Evolutionary conservation across 2,113 vertebrate genomes (phyloP), one percentile per base, ranked within the genome.

Genomic region (Aegithalos caudatus): DNA sequence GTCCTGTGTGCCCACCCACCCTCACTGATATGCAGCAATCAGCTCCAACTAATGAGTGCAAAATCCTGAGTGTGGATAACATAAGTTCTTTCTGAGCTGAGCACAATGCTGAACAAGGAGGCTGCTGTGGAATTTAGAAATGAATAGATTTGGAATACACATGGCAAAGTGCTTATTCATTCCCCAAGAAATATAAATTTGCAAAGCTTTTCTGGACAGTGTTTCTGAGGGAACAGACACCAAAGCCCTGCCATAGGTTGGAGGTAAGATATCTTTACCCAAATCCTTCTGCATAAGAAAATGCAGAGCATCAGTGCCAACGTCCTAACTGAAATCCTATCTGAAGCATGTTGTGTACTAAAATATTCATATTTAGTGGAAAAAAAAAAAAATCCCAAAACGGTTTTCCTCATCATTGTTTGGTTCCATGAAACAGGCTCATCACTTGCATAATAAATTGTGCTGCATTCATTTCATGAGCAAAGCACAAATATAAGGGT

Each of bases 121-220:
- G 10, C 25, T 93, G 95, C 81, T 60, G 42, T 72, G 37, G 57
- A 86, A 88, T 40, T 69, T 72, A 77, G 86, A 73, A 71, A 64
- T 50, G 88, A 93, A 76, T 72, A 54, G 35, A 13, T 76, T 92
- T 67, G 44, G n/a, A 48, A 53, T 40, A 56, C 58, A 67, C 62
- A 35, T 72, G 70, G 91, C 24, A 19, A 96, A 88, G n/a, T 45
- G 38, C 17, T 91, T 84, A 74, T 87, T 88, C 57, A 57, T 88
- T 92, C 69, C 80, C 31, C 37, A 61, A 83, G 40, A 61, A 86
- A 70, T 80, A 78, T 25, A 60, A 53, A 27, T 86, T 88, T 78
- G 35, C 48, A 87, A 35, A 60, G 29, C 57, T 37, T 77, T 86
- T 87, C 50, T 11, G 31, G 50, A 45, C 27, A 61, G 19, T 16